A percentile compares a stretch with the other conserved stretches of the same genome.
Conservation (phyloP, 1,140 invertebrate genomes). For the Nomia melanderi region DNA sequence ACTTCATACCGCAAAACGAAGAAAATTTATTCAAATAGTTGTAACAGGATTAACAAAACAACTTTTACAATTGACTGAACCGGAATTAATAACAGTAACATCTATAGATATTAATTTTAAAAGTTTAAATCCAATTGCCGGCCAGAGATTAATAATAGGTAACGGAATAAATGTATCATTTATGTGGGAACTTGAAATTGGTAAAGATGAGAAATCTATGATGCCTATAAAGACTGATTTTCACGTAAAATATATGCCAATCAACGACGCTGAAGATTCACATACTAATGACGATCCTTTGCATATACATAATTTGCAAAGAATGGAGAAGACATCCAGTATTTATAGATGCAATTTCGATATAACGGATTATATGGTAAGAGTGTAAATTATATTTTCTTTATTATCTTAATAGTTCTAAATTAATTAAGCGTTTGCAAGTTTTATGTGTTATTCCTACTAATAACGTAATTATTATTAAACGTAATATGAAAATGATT, state of each 20-base stretch:
- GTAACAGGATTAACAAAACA: constrained; percentile 86
- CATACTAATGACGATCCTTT: constrained; percentile 74
- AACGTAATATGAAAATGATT: constrained; percentile 18
- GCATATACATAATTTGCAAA: constrained; percentile 76
- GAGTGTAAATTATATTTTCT: constrained; percentile 44
- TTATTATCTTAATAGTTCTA: constrained; percentile 14
- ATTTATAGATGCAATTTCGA: constrained; percentile 83
- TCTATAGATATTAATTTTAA: constrained; percentile 82
- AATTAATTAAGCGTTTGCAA: neutral
- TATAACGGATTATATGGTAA: constrained; percentile 85
- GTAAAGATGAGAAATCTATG: constrained; percentile 82
- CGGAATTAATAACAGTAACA: constrained; percentile 82
- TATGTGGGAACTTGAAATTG: constrained; percentile 90
- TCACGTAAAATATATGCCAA: constrained; percentile 84
- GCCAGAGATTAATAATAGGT: constrained; percentile 83
- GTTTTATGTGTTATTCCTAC: constrained; percentile 21
- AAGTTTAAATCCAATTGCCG: constrained; percentile 84
- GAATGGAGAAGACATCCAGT: constrained; percentile 74
- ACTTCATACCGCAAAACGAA: constrained; percentile 89
- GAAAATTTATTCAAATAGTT: constrained; percentile 91
- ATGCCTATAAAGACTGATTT: constrained; percentile 87
- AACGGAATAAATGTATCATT: constrained; percentile 88
- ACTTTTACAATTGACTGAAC: constrained; percentile 82
- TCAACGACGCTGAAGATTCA: constrained; percentile 77
- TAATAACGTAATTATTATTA: constrained; percentile 25